These are phyloP conservation scores for Trachymyrmex septentrionalis DNA, from an alignment of 1,140 invertebrate species.

Conservation along the genomic window DNA sequence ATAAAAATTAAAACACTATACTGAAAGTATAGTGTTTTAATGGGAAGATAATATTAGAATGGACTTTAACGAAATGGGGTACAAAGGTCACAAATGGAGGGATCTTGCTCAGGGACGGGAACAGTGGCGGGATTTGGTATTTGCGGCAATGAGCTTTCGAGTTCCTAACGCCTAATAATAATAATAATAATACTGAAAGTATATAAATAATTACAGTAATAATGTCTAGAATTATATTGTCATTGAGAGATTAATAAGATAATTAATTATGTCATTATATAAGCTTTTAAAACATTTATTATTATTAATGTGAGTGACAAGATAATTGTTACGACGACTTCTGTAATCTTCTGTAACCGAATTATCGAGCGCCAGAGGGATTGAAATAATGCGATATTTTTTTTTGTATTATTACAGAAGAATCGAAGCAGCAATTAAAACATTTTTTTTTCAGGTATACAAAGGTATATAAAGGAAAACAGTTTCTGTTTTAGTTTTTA, in stretches of 20 bases:
- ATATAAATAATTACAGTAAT: conserved; percentile 32
- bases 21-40: too few relatives aligned
- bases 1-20: conserved; percentile 26
- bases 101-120: too few relatives aligned
- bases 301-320: conserved; percentile 41
- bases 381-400: conserved; percentile 27
- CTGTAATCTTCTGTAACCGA: conserved; percentile 35
- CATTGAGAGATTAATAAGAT: conserved; percentile 29
- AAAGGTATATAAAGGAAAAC: background rate
- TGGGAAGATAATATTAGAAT: too few relatives aligned
- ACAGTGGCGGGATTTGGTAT: too few relatives aligned
- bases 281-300: background rate
- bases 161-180: too few relatives aligned
- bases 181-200: too few relatives aligned
- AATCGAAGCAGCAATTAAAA: conserved; percentile 11
- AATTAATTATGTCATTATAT: conserved; percentile 30
- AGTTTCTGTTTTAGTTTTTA: background rate
- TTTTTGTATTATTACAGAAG: conserved; percentile 5
- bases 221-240: conserved; percentile 16
- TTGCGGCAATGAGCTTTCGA: too few relatives aligned
- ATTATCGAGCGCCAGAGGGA: conserved; percentile 1
- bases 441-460: background rate
- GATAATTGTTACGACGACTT: conserved; percentile 38
- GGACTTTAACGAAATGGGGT: too few relatives aligned
- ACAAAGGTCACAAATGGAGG: too few relatives aligned